Evolutionary conservation across 2,888 invertebrate species (phyloP).

Genomic region (Brenthis ino): DNA sequence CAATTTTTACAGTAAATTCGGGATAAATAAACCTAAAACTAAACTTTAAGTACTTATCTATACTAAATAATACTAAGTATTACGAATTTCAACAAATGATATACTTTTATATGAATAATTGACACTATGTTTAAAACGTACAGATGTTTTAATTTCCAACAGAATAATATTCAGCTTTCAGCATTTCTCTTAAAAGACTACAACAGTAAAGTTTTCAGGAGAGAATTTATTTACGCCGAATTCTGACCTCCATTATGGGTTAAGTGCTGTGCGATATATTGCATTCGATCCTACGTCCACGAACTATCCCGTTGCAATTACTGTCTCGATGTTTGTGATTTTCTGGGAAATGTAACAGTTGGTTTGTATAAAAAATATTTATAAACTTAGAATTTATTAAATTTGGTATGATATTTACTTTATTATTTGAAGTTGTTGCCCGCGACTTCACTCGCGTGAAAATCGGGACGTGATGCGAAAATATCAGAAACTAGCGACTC

Average conservation of each 20-base stretch:
- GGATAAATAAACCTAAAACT: too few relatives aligned
- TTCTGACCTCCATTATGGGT: conserved; percentile 44
- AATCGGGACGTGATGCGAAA: too few relatives aligned
- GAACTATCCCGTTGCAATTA: conserved; percentile 25
- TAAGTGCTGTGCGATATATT: conserved; percentile 54
- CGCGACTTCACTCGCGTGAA: too few relatives aligned
- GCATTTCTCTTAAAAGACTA: conserved; percentile 18
- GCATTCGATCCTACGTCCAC: conserved; percentile 50
- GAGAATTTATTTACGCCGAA: conserved; percentile 36
- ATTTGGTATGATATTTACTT: too few relatives aligned
- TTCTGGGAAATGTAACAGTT: neutral
- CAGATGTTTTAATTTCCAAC: conserved; percentile 11
- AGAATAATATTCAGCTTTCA: conserved; percentile 5
- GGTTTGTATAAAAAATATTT: neutral
- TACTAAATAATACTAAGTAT: too few relatives aligned
- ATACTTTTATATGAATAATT: too few relatives aligned
- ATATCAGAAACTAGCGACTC: too few relatives aligned
- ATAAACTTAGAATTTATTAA: too few relatives aligned
- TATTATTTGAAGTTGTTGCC: too few relatives aligned
- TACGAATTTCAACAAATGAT: too few relatives aligned
- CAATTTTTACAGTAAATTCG: too few relatives aligned
- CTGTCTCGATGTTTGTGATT: conserved; percentile 1
- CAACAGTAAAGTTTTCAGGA: conserved; percentile 13
- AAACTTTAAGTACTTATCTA: too few relatives aligned
- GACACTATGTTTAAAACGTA: neutral